phyloP scores from a whole-genome alignment of 2,113 vertebrate species.

The Bubo blakistoni region DNA sequence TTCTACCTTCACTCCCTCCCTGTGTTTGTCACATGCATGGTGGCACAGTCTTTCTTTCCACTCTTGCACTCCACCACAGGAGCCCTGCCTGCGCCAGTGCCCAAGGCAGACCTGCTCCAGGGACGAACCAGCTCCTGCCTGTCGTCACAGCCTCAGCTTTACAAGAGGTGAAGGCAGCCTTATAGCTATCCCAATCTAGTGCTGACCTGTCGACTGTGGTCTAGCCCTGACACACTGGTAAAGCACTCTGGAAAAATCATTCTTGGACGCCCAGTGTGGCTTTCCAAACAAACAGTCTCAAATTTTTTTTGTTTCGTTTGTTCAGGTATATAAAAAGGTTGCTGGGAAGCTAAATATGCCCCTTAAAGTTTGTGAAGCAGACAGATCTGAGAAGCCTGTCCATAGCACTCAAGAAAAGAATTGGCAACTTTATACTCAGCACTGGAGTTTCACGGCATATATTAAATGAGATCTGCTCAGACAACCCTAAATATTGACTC shows the following conservation, averaged over 20 bases:
- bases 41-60: neutral
- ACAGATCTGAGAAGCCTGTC: neutral
- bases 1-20: neutral
- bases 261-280: neutral
- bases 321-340: neutral
- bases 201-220: neutral
- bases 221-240: neutral
- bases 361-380: neutral
- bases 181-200: neutral
- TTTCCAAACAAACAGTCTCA: neutral
- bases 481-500: neutral
- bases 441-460: neutral
- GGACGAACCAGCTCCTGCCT: neutral
- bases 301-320: neutral
- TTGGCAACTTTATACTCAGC: neutral
- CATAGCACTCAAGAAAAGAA: neutral
- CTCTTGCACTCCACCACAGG: neutral
- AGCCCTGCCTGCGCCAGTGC: neutral
- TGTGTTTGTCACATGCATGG: rapidly evolving
- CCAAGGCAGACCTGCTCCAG: neutral
- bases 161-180: neutral
- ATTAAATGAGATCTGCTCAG: neutral
- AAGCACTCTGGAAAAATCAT: neutral
- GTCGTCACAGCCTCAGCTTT: neutral
- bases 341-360: neutral